phyloP scores from a whole-genome alignment of 2,888 invertebrate genomes.

The Falcaria lacertinaria region DNA sequence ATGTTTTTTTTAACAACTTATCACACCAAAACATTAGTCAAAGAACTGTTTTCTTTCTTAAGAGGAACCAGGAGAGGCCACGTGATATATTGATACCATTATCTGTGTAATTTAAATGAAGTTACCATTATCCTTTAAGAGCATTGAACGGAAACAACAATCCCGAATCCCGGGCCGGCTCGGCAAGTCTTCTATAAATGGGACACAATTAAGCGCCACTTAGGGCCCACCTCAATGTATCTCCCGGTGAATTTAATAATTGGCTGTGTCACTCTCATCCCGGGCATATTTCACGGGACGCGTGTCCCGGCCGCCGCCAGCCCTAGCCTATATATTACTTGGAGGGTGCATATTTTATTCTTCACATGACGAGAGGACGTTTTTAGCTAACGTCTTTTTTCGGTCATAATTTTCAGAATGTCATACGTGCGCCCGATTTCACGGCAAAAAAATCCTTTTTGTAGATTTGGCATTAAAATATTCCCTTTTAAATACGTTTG shows the following conservation, averaged over 20 bases:
- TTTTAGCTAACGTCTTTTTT: slow-evolving; percentile 18
- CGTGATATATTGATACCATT: too few species aligned
- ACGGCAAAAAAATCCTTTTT: background rate
- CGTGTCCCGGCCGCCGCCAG: slow-evolving; percentile 12
- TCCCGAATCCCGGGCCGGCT: background rate
- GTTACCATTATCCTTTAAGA: background rate
- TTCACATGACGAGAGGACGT: slow-evolving; percentile 25
- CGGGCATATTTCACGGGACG: slow-evolving; percentile 18
- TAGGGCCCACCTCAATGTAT: slow-evolving; percentile 30
- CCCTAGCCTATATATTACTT: slow-evolving; percentile 27
- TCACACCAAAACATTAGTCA: too few species aligned
- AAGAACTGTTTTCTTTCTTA: too few species aligned
- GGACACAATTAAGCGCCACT: slow-evolving; percentile 25
- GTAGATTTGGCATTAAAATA: background rate
- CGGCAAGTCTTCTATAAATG: slow-evolving; percentile 4
- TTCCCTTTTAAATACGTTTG: too few species aligned
- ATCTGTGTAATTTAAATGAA: background rate
- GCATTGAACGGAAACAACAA: background rate
- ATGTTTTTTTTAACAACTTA: too few species aligned
- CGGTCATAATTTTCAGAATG: slow-evolving; percentile 27
- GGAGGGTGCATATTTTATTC: slow-evolving; percentile 36
- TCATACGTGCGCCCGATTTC: slow-evolving; percentile 17
- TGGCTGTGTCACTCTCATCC: slow-evolving; percentile 32
- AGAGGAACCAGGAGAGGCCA: too few species aligned
- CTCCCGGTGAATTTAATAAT: slow-evolving; percentile 34